Evolutionary conservation across 2,113 vertebrate genomes (phyloP).

Genomic region (Chloropsis cyanopogon): DNA sequence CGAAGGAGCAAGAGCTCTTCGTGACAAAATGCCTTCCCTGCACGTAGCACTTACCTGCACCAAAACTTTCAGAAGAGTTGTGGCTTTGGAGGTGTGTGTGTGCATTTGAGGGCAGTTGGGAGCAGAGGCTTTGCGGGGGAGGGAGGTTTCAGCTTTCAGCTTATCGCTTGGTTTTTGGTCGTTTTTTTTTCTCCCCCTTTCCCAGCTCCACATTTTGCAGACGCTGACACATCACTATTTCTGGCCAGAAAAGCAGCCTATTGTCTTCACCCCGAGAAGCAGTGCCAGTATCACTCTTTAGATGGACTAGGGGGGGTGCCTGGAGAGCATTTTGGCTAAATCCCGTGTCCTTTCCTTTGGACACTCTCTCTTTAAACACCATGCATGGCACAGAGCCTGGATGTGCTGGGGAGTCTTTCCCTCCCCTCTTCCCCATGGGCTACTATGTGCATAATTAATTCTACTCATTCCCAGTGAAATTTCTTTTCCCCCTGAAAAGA

Average conservation of each 20-base stretch:
- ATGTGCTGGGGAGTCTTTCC: neutral
- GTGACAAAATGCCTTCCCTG: neutral
- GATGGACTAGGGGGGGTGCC: slow-evolving; percentile 42
- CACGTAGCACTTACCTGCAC: neutral
- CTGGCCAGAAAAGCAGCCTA: slow-evolving; percentile 55
- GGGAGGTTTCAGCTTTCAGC: neutral
- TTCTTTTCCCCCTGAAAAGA: neutral
- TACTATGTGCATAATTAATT: slow-evolving; percentile 38
- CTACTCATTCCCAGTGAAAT: neutral
- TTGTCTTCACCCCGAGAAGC: slow-evolving; percentile 44
- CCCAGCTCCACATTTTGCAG: slow-evolving; percentile 35
- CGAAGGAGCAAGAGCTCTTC: neutral
- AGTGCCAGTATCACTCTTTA: slow-evolving; percentile 54
- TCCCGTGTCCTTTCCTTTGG: neutral
- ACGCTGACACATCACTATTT: slow-evolving; percentile 65
- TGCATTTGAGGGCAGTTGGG: neutral
- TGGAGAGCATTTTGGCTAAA: slow-evolving; percentile 49
- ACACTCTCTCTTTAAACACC: slow-evolving; percentile 18
- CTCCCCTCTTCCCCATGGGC: neutral
- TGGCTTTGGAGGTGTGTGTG: neutral
- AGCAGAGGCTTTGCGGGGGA: neutral
- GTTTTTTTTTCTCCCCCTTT: neutral
- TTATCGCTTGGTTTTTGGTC: neutral
- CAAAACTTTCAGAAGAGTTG: neutral
- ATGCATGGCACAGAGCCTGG: neutral